A percentile compares a stretch with the other conserved stretches of the same genome.
phyloP scores from a whole-genome alignment of 2,888 invertebrate species.

The Melikaiella ostensackeni region DNA sequence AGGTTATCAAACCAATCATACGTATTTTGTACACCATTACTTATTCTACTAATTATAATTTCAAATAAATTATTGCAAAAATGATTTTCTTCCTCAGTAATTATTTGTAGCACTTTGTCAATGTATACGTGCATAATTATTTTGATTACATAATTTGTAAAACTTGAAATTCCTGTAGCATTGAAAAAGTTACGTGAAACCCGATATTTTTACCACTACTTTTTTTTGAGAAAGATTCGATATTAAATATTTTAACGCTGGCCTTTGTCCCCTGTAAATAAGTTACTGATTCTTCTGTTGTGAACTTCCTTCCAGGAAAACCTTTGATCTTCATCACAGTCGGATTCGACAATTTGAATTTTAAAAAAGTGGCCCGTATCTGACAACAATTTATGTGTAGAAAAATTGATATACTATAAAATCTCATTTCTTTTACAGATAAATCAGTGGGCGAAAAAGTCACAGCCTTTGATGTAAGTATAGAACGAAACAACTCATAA shows the following conservation, averaged over 20 bases:
- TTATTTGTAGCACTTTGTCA: background rate
- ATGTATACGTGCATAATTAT: background rate
- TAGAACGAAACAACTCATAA: slow-evolving; percentile 1
- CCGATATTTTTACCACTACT: background rate
- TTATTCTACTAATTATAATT: background rate
- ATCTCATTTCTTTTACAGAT: slow-evolving; percentile 76
- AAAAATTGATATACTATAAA: background rate
- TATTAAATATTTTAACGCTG: background rate
- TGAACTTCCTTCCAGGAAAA: background rate
- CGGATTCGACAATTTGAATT: background rate
- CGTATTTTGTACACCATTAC: background rate
- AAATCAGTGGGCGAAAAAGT: slow-evolving; percentile 82
- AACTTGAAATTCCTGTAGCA: background rate
- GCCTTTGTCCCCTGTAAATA: background rate
- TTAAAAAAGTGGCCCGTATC: background rate
- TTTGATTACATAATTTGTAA: background rate
- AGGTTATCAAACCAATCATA: background rate
- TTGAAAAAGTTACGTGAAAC: background rate
- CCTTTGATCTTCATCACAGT: background rate
- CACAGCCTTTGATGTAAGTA: slow-evolving; percentile 83
- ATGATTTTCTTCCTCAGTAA: background rate
- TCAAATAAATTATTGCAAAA: background rate
- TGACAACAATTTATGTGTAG: background rate
- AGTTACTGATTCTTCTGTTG: background rate
- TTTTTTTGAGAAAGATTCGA: background rate